Percentiles rank a stretch among this genome's conserved stretches.
Conservation (phyloP, 2,113 vertebrate genomes). For the Psettodes erumei region DNA sequence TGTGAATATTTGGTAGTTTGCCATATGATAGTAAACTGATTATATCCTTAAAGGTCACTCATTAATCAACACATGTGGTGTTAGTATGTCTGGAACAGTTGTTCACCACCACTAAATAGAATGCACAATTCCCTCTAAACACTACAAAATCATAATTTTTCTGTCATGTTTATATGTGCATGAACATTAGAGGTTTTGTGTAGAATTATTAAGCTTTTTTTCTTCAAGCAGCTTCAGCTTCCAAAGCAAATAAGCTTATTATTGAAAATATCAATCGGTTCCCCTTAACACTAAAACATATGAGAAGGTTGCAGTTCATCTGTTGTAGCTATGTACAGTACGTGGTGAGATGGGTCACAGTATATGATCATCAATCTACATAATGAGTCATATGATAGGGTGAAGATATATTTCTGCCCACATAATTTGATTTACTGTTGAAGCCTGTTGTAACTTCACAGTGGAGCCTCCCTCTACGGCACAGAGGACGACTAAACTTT, state of each 20-base stretch:
- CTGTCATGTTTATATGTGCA: neutral
- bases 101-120: too few species aligned
- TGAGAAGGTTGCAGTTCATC: neutral
- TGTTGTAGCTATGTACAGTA: neutral
- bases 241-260: neutral
- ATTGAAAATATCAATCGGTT: neutral
- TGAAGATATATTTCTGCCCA: neutral
- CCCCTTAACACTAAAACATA: neutral
- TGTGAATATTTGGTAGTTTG: neutral
- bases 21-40: neutral
- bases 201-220: neutral
- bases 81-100: too few species aligned
- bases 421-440: neutral
- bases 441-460: neutral
- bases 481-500: neutral
- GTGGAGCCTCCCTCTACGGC: constrained; percentile 3
- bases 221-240: neutral
- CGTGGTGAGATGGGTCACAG: neutral
- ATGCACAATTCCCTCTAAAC: too few species aligned
- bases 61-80: too few species aligned
- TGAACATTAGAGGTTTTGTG: neutral
- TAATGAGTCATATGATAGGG: neutral
- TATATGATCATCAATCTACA: neutral
- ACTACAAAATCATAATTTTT: too few species aligned
- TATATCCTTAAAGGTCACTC: too few species aligned